Evolutionary conservation across 1,140 invertebrate species (phyloP), one percentile per base, ranked within the genome.

Genomic region (Caenorhabditis brenneri): DNA sequence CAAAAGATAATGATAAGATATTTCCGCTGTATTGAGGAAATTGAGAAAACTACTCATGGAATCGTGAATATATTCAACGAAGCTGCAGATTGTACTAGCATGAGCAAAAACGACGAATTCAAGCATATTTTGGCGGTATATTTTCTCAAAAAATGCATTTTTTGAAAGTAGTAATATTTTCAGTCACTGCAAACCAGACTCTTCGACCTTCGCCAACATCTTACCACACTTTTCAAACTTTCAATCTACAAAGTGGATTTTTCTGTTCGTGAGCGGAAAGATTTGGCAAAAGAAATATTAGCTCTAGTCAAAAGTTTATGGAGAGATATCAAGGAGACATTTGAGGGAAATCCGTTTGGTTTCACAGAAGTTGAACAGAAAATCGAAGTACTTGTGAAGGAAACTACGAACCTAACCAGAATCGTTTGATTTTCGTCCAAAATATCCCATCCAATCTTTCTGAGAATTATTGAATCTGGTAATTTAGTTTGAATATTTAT

Each of bases 21-120:
- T 10, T 65, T 33, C 58, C 58, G 58, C 0, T 65, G 58, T 15
- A 65, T 65, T 24, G 12, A 65, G 19, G 58, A 65, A 65, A 65
- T 65, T 16, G 58, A 65, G 6, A 65, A 65, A 65, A 65, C 58
- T 2, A 65, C 58, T 5, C 24, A 5, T 36, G 58, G 58, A 33
- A 65, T 65, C 19, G 58, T 65, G 10, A 65, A 65, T n/a, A 33
- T 65, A n/a, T 65, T 33, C 58, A 65, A 65, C 19, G 58, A 65
- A 15, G 58, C 58, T 27, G 31, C 31, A 19, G 29, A 65, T 1
- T 16, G 15, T n/a, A n/a, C n/a, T n/a, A n/a, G n/a, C 12, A 15
- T 33, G 0, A 31, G 36, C 7, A 65, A 36, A 33, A 36, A 22
- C 10, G 58, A 65, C 29, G 58, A 65, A 36, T 65, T 33, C 58